Conservation (phyloP, 2,113 vertebrate genomes). For the Muntiacus muntjak region DNA sequence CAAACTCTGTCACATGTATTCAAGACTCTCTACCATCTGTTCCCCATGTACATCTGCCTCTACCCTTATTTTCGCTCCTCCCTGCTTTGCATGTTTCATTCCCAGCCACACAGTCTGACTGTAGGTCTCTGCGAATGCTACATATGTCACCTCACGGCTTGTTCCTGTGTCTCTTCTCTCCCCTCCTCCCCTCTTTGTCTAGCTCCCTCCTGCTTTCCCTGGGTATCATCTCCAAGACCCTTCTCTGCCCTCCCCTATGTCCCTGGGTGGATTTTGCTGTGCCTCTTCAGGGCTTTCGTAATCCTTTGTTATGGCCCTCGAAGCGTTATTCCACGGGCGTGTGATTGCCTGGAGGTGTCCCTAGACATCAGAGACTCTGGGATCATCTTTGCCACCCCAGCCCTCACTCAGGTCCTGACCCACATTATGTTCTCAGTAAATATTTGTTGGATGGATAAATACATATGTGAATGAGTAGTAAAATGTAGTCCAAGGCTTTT, state of each 20-base stretch:
- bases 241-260: background rate
- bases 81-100: background rate
- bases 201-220: background rate
- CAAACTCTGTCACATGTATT: background rate
- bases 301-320: background rate
- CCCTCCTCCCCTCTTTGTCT: background rate
- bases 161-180: background rate
- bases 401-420: background rate
- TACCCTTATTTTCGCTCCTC: background rate
- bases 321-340: background rate
- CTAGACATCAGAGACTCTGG: background rate
- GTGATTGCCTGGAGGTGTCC: background rate
- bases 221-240: background rate
- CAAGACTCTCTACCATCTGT: background rate
- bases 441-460: background rate
- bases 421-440: background rate
- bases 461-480: background rate
- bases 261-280: background rate
- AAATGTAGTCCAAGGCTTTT: background rate
- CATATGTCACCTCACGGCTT: background rate
- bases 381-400: background rate
- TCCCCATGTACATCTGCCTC: background rate
- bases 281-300: background rate
- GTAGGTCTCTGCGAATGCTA: background rate
- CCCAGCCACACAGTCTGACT: background rate